Conservation (phyloP, 2,113 vertebrate species). For the Oceanodroma tethys region DNA sequence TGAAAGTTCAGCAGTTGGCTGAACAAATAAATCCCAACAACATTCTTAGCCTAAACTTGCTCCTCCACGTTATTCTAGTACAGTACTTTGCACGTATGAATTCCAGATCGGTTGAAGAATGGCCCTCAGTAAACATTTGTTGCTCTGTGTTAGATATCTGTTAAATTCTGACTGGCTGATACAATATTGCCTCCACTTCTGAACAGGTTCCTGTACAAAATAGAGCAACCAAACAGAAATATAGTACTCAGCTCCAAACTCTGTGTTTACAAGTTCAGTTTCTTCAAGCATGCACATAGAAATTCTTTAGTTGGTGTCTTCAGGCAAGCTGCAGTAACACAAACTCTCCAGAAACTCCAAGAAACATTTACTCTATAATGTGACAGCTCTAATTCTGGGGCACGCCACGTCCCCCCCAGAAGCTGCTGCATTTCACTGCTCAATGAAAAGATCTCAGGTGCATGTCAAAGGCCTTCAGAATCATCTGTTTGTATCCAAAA, state of each 20-base stretch:
- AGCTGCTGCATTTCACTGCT: not conserved
- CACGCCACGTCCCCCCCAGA: not conserved
- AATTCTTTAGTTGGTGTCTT: not conserved
- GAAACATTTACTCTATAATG: accelerated
- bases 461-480: not conserved
- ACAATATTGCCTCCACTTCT: not conserved
- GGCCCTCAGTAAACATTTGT: not conserved
- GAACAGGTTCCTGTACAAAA: not conserved
- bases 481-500: not conserved
- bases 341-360: not conserved
- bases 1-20: not conserved
- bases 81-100: not conserved
- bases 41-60: not conserved
- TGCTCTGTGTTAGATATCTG: not conserved
- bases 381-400: not conserved
- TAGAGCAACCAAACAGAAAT: not conserved
- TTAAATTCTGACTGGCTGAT: not conserved
- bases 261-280: not conserved
- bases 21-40: not conserved
- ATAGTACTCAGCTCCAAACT: not conserved
- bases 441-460: not conserved
- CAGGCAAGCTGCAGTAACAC: not conserved
- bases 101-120: not conserved
- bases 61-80: not conserved
- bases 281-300: not conserved